Evolutionary conservation across 2,113 vertebrate genomes (phyloP).

Genomic region (Elephantulus edwardii): DNA sequence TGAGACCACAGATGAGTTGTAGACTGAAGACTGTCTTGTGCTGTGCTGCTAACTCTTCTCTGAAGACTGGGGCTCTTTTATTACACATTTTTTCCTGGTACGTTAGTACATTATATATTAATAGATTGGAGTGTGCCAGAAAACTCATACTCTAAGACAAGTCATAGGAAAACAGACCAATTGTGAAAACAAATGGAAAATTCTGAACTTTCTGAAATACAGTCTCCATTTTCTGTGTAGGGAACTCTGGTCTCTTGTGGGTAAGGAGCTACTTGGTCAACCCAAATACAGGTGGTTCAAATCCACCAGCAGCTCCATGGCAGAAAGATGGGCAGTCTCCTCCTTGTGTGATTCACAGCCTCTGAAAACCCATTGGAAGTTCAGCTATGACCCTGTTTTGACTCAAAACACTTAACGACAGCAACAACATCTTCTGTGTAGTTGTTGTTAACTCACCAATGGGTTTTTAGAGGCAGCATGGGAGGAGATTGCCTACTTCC

Average conservation of each 20-base stretch:
- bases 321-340: no score
- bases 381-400: no score
- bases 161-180: constrained; percentile 1
- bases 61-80: background rate
- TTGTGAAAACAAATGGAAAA: constrained; percentile 20
- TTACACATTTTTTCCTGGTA: background rate
- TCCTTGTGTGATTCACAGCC: no score
- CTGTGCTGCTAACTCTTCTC: background rate
- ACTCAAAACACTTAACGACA: no score
- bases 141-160: background rate
- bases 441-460: no score
- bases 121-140: background rate
- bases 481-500: no score
- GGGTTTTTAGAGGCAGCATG: no score
- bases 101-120: background rate
- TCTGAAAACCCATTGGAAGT: no score
- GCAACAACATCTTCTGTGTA: no score
- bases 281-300: no score
- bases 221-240: background rate
- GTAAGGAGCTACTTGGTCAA: no score
- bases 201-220: background rate
- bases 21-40: background rate
- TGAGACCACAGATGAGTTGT: constrained; percentile 14
- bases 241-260: background rate
- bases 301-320: no score